A percentile compares a stretch with the other conserved stretches of the same genome.
Conservation (phyloP, 2,113 vertebrate species). For the Alexandromys fortis region DNA sequence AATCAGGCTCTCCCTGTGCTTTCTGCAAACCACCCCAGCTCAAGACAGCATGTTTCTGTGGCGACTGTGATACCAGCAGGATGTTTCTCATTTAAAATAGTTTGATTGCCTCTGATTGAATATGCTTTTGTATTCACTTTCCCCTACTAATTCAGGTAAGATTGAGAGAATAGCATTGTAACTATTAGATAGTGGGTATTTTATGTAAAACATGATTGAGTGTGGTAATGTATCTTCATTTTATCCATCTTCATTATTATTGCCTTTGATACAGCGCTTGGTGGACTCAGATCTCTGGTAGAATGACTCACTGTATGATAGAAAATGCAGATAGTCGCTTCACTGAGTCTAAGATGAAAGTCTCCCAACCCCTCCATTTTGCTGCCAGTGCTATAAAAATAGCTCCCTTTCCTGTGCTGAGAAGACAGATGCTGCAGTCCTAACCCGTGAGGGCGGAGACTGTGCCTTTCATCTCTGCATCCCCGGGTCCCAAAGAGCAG, state of each 20-base stretch:
- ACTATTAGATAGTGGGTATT: not conserved
- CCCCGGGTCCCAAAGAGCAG: not conserved
- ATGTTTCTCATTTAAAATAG: constrained; percentile 23
- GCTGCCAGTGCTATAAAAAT: not conserved
- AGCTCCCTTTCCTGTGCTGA: not conserved
- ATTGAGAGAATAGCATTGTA: not conserved
- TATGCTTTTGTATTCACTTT: constrained; percentile 7
- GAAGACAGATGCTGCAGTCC: not conserved
- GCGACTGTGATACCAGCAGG: not conserved
- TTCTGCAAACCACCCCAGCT: not conserved
- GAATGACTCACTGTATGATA: constrained; percentile 16
- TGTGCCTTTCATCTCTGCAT: not conserved
- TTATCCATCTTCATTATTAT: not conserved
- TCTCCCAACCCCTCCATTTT: not conserved
- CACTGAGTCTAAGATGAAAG: not conserved
- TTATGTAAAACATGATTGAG: not conserved
- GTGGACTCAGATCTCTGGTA: not conserved
- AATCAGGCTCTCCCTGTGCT: not conserved
- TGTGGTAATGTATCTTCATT: constrained; percentile 46
- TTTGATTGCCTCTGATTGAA: not conserved
- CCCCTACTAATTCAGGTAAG: not conserved
- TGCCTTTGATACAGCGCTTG: not conserved
- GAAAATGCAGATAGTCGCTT: not conserved
- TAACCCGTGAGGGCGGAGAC: not conserved
- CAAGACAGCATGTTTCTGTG: not conserved